Evolutionary conservation across 1,140 invertebrate species (phyloP), one percentile per base, ranked within the genome.

Genomic region (Pseudomyrmex pallidus): DNA sequence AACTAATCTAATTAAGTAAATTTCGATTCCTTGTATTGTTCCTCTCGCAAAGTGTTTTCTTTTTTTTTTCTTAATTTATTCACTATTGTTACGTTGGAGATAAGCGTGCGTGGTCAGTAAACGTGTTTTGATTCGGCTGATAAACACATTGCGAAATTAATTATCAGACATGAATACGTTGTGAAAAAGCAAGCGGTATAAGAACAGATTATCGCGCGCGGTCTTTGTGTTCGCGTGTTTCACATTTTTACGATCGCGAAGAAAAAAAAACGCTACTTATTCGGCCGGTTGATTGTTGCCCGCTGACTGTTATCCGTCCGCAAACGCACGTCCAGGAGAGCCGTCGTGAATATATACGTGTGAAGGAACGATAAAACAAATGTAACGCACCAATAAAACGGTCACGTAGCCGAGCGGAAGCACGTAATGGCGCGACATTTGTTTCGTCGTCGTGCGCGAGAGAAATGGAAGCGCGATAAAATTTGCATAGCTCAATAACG

Each of bases 351-450:
- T 25, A 9, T 25, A 9, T 52, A 50, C 78, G 46, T 70, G 85
- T 62, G 73, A 56, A 62, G 25, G 80, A 22, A 77, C 85, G 72
- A 86, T 87, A 83, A 86, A 87, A 86, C 66, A 72, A 84, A 84
- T 78, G 82, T 62, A 66, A 85, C 84, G n/a, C 66, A 46, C 66
- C 80, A 61, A 78, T 84, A 87, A 87, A 86, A 68, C 56, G 62
- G 86, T 68, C 85, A 74, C 85, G 73, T 84, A 77, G 46, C 12
- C 54, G 13, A 77, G 72, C 72, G 72, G 85, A 67, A 84, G 59
- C 86, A 70, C 67, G 61, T 86, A 87, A 86, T 57, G 63, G 66
- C 12, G 66, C 66, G 77, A 77, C 80, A 86, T 89, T 88, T 84
- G 74, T 80, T 83, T 80, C 84, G 70, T n/a, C 44, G 35, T n/a